phyloP scores from a whole-genome alignment of 2,797 vertebrate genomes.

The Melanotaenia nigrans region DNA sequence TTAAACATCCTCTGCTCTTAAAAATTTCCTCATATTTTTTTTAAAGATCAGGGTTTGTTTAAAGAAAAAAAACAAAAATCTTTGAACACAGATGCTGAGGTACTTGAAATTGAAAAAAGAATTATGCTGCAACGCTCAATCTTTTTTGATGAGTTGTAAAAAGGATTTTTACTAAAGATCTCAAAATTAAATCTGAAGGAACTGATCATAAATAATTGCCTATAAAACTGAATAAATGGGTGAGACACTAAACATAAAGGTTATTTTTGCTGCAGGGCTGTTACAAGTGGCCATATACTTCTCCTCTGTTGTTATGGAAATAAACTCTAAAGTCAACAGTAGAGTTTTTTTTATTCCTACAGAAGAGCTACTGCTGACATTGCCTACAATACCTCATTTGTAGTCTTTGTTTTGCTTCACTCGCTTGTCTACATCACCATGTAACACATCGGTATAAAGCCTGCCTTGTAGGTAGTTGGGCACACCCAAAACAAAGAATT shows the following conservation, averaged over 20 bases:
- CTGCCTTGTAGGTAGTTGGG: neutral
- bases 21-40: neutral
- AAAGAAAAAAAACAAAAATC: neutral
- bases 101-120: slow-evolving; percentile 9
- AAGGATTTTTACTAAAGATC: slow-evolving; percentile 6
- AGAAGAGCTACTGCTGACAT: neutral
- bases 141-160: slow-evolving; percentile 9
- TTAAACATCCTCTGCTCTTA: neutral
- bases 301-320: neutral
- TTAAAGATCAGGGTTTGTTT: neutral
- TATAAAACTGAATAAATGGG: neutral
- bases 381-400: neutral
- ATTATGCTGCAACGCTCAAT: neutral
- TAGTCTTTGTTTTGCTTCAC: neutral
- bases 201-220: neutral
- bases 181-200: slow-evolving; percentile 1
- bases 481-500: neutral
- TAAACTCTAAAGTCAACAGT: neutral
- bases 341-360: neutral
- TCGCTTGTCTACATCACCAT: neutral
- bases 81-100: neutral
- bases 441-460: neutral
- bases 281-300: neutral
- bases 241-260: slow-evolving; percentile 5
- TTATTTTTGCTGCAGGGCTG: neutral